phyloP scores from a whole-genome alignment of 1,140 invertebrate genomes.

The Caenorhabditis tropicalis region DNA sequence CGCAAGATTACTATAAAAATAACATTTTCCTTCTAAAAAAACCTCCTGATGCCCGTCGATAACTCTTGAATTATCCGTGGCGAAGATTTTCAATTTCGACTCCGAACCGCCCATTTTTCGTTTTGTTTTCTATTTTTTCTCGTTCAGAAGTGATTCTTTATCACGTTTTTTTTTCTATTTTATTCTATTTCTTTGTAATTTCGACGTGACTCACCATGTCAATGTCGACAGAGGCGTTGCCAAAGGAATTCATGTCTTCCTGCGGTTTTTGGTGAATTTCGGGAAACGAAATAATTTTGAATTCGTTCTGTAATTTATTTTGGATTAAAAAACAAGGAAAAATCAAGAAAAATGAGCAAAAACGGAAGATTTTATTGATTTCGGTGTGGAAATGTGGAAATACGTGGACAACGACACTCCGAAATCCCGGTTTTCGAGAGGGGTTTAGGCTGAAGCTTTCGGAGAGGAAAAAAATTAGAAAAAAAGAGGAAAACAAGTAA shows the following conservation, averaged over 20 bases:
- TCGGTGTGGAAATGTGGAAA: background rate
- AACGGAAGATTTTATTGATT: background rate
- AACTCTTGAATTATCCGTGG: background rate
- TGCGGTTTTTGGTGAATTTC: conserved; percentile 29
- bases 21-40: background rate
- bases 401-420: background rate
- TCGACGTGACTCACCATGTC: conserved; percentile 50
- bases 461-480: background rate
- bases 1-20: too few relatives aligned
- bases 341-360: background rate
- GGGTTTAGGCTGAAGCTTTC: background rate
- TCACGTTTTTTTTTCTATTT: background rate
- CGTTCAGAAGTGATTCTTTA: background rate
- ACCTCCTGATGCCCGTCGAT: background rate
- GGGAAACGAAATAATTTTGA: conserved; percentile 36
- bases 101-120: background rate
- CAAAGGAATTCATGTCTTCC: conserved; percentile 49
- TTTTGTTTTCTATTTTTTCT: background rate
- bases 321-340: background rate
- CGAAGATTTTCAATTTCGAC: background rate
- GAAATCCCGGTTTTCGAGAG: background rate
- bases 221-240: conserved; percentile 59
- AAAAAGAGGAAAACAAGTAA: too few relatives aligned
- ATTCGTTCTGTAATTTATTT: background rate
- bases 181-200: background rate